Percentiles rank a stretch among this genome's conserved stretches.
These are phyloP conservation scores for Hippotragus niger DNA, from an alignment of 2,113 vertebrate genomes.

Conservation along the genomic window DNA sequence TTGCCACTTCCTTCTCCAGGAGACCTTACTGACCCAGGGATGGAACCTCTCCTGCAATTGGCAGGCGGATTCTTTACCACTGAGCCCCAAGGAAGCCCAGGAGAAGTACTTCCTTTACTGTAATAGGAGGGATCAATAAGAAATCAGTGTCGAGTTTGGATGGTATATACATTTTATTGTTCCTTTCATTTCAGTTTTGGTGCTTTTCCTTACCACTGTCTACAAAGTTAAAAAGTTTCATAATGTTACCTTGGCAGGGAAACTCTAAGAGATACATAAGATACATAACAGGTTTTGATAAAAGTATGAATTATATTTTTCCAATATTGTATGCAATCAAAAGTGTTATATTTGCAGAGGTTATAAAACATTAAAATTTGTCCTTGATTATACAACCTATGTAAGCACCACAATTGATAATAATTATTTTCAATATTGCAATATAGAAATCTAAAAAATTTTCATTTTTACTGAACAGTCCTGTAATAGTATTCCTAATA, in stretches of 20 bases:
- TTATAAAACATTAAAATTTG: neutral
- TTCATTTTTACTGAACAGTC: no score
- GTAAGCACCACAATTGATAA: neutral
- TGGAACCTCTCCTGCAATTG: neutral
- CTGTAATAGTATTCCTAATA: neutral
- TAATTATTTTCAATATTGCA: neutral
- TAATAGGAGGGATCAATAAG: neutral
- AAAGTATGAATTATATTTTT: neutral
- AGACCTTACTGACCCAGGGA: neutral
- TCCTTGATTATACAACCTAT: neutral
- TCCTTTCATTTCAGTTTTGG: neutral
- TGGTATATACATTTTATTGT: neutral
- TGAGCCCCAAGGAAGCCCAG: neutral
- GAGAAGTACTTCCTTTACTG: neutral
- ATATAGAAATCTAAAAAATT: neutral
- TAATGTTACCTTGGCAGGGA: neutral
- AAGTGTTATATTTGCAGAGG: neutral
- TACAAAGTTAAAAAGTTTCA: neutral
- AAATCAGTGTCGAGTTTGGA: neutral
- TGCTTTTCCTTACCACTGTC: neutral
- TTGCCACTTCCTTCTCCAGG: neutral
- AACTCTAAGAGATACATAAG: neutral
- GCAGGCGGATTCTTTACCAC: neutral
- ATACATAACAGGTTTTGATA: neutral
- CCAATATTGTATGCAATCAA: neutral